Evolutionary conservation across 2,113 vertebrate species (phyloP).

Genomic region (Eretmochelys imbricata): DNA sequence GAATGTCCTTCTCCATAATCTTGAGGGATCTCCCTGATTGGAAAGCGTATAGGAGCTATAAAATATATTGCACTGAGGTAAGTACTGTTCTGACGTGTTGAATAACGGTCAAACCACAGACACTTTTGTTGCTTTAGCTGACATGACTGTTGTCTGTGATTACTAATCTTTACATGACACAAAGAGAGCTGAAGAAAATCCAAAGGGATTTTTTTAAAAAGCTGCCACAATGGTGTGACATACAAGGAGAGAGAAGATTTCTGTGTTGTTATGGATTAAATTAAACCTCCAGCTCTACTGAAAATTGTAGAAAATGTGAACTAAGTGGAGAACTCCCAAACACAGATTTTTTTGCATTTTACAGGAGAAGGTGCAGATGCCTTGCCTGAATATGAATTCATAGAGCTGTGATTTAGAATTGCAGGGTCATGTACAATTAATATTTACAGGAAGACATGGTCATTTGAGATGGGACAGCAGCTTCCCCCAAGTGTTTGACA

Average conservation of each 20-base stretch:
- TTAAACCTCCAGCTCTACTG: background rate
- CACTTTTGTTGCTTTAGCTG: constrained; percentile 22
- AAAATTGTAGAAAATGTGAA: background rate
- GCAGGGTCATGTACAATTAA: background rate
- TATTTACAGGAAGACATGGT: background rate
- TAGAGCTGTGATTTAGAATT: background rate
- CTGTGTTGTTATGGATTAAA: background rate
- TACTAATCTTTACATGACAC: constrained; percentile 15
- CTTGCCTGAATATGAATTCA: background rate
- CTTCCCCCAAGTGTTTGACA: fast-evolving
- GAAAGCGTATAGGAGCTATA: constrained; percentile 8
- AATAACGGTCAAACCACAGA: constrained; percentile 53
- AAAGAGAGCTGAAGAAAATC: background rate
- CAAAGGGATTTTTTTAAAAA: background rate
- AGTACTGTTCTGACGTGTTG: constrained; percentile 25
- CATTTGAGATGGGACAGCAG: background rate
- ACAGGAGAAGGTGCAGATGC: background rate
- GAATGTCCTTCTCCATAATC: constrained; percentile 20
- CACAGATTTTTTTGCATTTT: background rate
- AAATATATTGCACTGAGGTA: background rate
- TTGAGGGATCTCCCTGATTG: background rate
- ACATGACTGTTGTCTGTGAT: background rate
- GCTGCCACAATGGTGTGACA: background rate
- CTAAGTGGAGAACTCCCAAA: background rate
- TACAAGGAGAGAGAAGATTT: background rate